Evolutionary conservation across 2,797 vertebrate genomes (phyloP).

Genomic region (Brachyrhaphis roseni): DNA sequence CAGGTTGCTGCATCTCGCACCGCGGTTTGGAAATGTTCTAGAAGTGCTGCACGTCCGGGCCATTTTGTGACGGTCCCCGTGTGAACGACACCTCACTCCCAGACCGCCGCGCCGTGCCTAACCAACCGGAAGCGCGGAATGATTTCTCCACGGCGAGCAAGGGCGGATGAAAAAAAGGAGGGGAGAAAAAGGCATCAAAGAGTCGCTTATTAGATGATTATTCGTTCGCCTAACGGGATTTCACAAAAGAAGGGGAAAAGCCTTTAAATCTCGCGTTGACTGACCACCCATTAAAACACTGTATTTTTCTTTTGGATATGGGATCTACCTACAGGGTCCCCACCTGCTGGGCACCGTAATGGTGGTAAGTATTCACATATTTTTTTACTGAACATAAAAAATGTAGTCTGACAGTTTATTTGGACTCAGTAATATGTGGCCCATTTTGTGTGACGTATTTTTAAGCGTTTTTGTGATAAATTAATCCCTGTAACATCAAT

Average conservation of each 20-base stretch:
- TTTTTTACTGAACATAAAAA: background rate
- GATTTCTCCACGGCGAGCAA: constrained; percentile 64
- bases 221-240: constrained; percentile 12
- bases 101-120: constrained; percentile 24
- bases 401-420: background rate
- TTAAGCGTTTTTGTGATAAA: too few species aligned
- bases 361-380: constrained; percentile 70
- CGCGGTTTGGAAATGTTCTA: constrained; percentile 3
- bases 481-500: rapidly evolving
- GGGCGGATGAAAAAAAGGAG: constrained; percentile 28
- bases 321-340: constrained; percentile 67
- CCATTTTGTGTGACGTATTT: background rate
- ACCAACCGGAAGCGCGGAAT: constrained; percentile 80
- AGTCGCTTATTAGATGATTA: constrained; percentile 31
- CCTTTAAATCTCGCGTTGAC: constrained; percentile 5
- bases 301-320: constrained; percentile 51
- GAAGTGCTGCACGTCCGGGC: constrained; percentile 24
- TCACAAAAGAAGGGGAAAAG: background rate
- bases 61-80: constrained; percentile 60
- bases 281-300: background rate
- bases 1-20: constrained; percentile 24
- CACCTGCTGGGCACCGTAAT: constrained; percentile 77
- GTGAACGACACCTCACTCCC: constrained; percentile 48
- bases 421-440: background rate
- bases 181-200: constrained; percentile 38